Evolutionary conservation across 2,113 vertebrate species (phyloP), one percentile per base, ranked within the genome.

Genomic region (Sander lucioperca): DNA sequence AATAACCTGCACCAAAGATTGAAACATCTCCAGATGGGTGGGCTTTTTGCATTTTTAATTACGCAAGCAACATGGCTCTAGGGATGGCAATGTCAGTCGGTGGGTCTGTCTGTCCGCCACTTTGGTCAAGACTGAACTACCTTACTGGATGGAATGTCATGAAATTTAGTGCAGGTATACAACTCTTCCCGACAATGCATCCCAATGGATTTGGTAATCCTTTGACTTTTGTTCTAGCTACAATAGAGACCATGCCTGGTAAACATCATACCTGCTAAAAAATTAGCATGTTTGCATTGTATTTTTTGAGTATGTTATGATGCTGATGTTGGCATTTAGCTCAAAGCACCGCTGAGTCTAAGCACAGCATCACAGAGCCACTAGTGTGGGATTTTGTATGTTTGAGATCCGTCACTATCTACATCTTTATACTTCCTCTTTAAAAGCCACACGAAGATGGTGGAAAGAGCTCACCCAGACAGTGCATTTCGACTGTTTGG

Each of bases 1-100:
- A 48, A 74, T 39, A 54, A 7, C 14, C 9, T 39, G 45, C 36
- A 57, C 18, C 23, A 74, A 30, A 80, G 50, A 71, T 0, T 63
- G 6, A 33, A 71, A 59, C 56, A 47, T 76, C 72, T 81, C 45
- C 58, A 65, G 50, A n/a, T 61, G 1, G 25, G n/a, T 10, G 12
- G 45, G 13, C 18, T 43, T 58, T 33, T 64, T 18, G 33, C 6
- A 33, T 56, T 48, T 71, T 18, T 54, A 23, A 51, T 12, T 14
- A 36, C 16, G 27, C 19, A 62, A 39, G 21, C 45, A 5, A 14
- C 4, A 5, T 3, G 25, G 58, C 27, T 58, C 19, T 9, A 6
- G 3, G 27, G 27, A 19, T 4, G 13, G 12, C 33, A 5, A 56
- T 1, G 43, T 74, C 43, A n/a, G 25, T 21, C 23, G 3, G 14